Conservation (phyloP, 2,113 vertebrate genomes). For the Carassius auratus region DNA sequence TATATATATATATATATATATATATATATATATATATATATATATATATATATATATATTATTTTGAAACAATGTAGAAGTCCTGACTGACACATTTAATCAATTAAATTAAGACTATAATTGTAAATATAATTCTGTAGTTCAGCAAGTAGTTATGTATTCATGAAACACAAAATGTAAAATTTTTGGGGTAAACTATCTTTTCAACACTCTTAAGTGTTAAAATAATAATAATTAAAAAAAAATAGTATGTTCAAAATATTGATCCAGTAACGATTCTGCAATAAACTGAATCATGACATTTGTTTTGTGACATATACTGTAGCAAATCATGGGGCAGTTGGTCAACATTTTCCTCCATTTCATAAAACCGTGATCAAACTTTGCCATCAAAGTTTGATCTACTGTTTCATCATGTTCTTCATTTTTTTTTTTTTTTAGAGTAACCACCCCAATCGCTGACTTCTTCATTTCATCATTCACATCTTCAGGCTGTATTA, state of each 20-base stretch:
- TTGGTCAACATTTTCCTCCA: not conserved
- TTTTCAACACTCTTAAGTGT: too few relatives aligned
- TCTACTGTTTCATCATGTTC: constrained; percentile 13
- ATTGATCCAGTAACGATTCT: too few relatives aligned
- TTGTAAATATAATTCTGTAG: too few relatives aligned
- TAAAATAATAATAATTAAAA: too few relatives aligned
- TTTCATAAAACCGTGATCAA: not conserved
- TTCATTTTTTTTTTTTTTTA: constrained; percentile 17
- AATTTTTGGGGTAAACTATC: too few relatives aligned
- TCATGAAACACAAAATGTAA: too few relatives aligned
- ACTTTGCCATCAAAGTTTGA: not conserved
- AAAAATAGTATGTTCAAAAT: too few relatives aligned
- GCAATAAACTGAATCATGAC: too few relatives aligned
- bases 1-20: too few relatives aligned
- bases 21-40: too few relatives aligned
- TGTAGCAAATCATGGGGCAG: not conserved
- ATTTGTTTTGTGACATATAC: not conserved
- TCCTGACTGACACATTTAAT: not conserved
- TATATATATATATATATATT: too few relatives aligned
- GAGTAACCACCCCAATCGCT: constrained; percentile 22
- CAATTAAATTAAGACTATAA: not conserved
- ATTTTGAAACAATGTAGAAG: not conserved
- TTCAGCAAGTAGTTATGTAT: too few relatives aligned
- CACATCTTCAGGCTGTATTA: constrained; percentile 10
- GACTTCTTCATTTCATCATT: constrained; percentile 29